Evolutionary conservation across 2,888 invertebrate species (phyloP), one percentile per base, ranked within the genome.

Genomic region (Calliscelio sp.): DNA sequence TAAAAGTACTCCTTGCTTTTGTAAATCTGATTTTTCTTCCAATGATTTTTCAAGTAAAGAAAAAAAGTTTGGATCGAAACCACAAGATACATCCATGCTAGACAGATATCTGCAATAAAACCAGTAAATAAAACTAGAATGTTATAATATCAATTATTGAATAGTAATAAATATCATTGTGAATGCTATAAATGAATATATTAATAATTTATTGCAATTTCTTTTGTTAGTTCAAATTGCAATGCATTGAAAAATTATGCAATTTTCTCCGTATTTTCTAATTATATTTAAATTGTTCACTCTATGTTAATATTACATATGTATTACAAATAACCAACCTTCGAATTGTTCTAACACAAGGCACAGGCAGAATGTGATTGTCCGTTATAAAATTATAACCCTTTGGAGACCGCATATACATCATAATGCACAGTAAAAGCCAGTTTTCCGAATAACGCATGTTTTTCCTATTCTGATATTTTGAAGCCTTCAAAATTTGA

Each of bases 1-100:
- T n/a, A 86, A 18, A 16, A 87, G 16, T 3, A 84, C 44, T 22
- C 81, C 85, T 38, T 85, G 82, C 25, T 25, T 41, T n/a, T 83
- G 78, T 32, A 55, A 55, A 28, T 84, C 59, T 41, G 77, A 38
- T 41, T 84, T 81, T 66, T 24, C 61, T 24, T 44, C 22, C 38
- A 80, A 82, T 10, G 44, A 70, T 22, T 41, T 41, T n/a, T 41
- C n/a, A 41, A 41, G 41, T 41, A 41, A 41, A n/a, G 41, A 14
- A 41, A 41, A 41, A 41, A 41, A 41, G 2, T 41, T 2, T 41
- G 41, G 41, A 41, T 41, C 41, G 41, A 41, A 41, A 41, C n/a
- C 41, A n/a, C 41, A 41, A 10, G 41, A 41, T 41, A 41, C 41
- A 41, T 41, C 41, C 41, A 41, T 41, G 41, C 14, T 1, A n/a